Evolutionary conservation across 2,888 invertebrate species (phyloP), one percentile per base, ranked within the genome.

Genomic region (Bellardia pandia): DNA sequence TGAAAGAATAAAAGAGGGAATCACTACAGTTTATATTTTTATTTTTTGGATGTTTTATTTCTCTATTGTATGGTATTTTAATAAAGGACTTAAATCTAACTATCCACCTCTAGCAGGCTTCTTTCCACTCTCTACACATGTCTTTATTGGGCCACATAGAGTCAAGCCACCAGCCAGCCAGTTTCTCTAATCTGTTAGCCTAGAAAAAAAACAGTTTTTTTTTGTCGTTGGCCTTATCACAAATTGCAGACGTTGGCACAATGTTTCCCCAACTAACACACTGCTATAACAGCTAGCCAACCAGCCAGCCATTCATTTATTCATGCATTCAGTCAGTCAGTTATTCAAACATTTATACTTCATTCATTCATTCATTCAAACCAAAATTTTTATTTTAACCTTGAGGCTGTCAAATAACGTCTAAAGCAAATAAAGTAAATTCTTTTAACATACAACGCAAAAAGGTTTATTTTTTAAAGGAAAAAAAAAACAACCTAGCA

Each of bases 241-340:
- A 83, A 86, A 76, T 76, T 86, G 86, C 86, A 86, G 86, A 86
- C 83, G 75, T 86, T 80, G 78, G 76, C 83, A 66, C 16, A 51
- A 78, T 74, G 74, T 69, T 69, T 23, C 68, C 60, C 42, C 23
- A 23, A 23, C 23, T 23, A 23, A 23, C 23, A 23, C 23, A 23
- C n/a, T n/a, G n/a, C n/a, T n/a, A 14, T 30, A 13, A 45, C 42
- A 30, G 9, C 40, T 14, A 45, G 48, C 68, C 68, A 69, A 60
- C 60, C 51, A 82, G 60, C 48, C 81, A n/a, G n/a, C n/a, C n/a
- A n/a, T n/a, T n/a, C n/a, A n/a, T n/a, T n/a, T n/a, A n/a, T 58
- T 68, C 75, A 75, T 30, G 51, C 51, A 33, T 13, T 40, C 45
- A 45, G 3, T 66, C 53, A 51, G 13, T 60, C 60, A 79, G 69